Evolutionary conservation across 1,140 invertebrate species (phyloP).

Genomic region (Limonius californicus): DNA sequence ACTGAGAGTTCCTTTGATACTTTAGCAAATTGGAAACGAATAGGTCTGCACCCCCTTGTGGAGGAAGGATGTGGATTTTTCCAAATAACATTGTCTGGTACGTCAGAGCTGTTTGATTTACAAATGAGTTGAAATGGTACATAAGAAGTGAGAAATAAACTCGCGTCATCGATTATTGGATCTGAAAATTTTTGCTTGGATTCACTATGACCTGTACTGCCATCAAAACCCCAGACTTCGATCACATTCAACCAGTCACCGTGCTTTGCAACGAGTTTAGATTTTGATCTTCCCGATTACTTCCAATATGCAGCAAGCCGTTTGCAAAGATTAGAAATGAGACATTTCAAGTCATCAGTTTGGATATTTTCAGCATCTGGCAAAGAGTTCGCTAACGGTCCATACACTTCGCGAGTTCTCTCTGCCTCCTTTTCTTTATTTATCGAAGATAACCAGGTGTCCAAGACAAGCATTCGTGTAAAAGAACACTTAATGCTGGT

Average conservation of each 20-base stretch:
- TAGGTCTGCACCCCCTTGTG: conserved; percentile 16
- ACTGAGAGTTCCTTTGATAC: conserved; percentile 21
- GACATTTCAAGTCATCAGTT: no score
- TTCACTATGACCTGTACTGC: conserved; percentile 25
- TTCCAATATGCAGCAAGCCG: no score
- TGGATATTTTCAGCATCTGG: no score
- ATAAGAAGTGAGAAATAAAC: conserved; percentile 30
- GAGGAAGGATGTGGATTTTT: conserved; percentile 17
- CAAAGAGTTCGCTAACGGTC: no score
- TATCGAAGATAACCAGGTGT: no score
- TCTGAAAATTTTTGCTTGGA: conserved; percentile 25
- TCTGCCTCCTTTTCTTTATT: no score
- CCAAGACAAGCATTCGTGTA: no score
- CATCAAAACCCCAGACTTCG: conserved; percentile 26
- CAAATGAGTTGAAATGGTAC: conserved; percentile 20
- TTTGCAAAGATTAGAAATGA: no score
- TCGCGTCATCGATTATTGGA: conserved; percentile 19
- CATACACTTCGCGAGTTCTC: no score
- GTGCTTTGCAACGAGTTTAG: not conserved
- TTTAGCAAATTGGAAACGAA: conserved; percentile 27
- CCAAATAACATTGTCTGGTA: conserved; percentile 23
- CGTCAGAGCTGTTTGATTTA: not conserved
- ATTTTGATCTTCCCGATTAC: no score
- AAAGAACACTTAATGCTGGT: no score
- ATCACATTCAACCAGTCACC: not conserved